phyloP scores from a whole-genome alignment of 2,888 invertebrate genomes.

The Caenorhabditis wallacei region DNA sequence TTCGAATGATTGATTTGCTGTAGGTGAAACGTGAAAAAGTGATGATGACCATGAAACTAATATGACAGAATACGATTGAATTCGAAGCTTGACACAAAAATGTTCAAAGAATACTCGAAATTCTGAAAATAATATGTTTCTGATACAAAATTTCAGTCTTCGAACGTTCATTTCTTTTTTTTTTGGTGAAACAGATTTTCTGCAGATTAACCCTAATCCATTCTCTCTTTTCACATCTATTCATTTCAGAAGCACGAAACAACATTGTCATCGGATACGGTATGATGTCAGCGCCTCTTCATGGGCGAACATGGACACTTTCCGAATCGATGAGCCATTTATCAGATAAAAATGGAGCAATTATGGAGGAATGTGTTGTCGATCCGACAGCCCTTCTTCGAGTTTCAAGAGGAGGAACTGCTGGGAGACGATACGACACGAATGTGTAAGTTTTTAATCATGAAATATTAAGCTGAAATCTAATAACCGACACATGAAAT shows the following conservation, averaged over 20 bases:
- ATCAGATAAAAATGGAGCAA: slow-evolving; percentile 74
- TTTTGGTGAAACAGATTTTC: slow-evolving; percentile 5
- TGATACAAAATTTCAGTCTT: neutral
- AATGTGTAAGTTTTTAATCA: slow-evolving; percentile 56
- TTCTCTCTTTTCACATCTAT: neutral
- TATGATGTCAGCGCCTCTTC: slow-evolving; percentile 65
- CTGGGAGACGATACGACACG: slow-evolving; percentile 61
- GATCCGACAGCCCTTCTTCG: slow-evolving; percentile 67
- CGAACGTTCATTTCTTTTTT: neutral
- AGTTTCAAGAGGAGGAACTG: slow-evolving; percentile 60
- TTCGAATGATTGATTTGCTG: slow-evolving; percentile 25
- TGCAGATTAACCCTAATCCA: slow-evolving; percentile 31
- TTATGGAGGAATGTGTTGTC: slow-evolving; percentile 71
- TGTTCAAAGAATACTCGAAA: no score
- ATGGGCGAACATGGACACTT: slow-evolving; percentile 63
- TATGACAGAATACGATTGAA: neutral
- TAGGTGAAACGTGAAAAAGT: slow-evolving; percentile 1
- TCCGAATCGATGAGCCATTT: slow-evolving; percentile 78
- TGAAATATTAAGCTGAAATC: slow-evolving; percentile 2
- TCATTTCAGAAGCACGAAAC: slow-evolving; percentile 56
- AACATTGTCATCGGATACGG: slow-evolving; percentile 65
- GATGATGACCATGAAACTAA: neutral
- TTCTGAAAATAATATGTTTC: no score
- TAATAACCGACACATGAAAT: no score
- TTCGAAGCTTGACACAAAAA: neutral